Percentiles rank a stretch among this genome's conserved stretches.
Evolutionary conservation across 2,797 vertebrate species (phyloP).

Genomic region (Lycodopsis pacificus): DNA sequence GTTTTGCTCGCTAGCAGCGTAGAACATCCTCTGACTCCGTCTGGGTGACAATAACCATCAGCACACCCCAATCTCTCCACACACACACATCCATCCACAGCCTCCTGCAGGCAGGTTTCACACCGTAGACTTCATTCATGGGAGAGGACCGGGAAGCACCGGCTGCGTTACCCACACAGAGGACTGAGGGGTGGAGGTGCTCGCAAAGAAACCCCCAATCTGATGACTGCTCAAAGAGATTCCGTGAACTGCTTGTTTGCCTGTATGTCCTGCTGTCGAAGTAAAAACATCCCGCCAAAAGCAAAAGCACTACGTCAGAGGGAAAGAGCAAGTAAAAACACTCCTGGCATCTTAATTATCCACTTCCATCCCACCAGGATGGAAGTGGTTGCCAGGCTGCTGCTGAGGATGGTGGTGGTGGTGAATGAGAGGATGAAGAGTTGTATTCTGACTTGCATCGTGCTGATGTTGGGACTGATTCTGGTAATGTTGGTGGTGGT

Average conservation of each 20-base stretch:
- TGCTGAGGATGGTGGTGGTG: slow-evolving; percentile 3
- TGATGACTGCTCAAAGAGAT: slow-evolving; percentile 7
- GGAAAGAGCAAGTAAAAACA: slow-evolving; percentile 3
- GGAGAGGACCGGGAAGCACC: slow-evolving; percentile 22
- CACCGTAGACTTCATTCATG: slow-evolving; percentile 72
- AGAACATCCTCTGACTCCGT: slow-evolving; percentile 25
- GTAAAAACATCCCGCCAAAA: background rate
- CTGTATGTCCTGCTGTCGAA: background rate
- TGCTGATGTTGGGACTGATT: slow-evolving; percentile 8
- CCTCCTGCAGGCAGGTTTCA: slow-evolving; percentile 73
- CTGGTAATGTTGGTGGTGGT: background rate
- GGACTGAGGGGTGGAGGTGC: background rate
- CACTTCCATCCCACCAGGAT: background rate
- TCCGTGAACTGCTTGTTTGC: background rate
- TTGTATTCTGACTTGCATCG: background rate
- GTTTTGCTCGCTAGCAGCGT: background rate
- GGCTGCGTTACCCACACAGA: slow-evolving; percentile 30
- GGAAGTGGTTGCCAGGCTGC: background rate
- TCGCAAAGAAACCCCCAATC: slow-evolving; percentile 2
- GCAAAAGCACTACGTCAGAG: background rate
- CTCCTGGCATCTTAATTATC: background rate
- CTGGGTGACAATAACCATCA: background rate
- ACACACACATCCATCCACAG: slow-evolving; percentile 73
- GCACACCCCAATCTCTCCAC: slow-evolving; percentile 27
- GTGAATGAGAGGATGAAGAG: background rate